These are phyloP conservation scores for Tretioscincus oriximinensis DNA, from an alignment of 2,113 vertebrate genomes.

Conservation along the genomic window DNA sequence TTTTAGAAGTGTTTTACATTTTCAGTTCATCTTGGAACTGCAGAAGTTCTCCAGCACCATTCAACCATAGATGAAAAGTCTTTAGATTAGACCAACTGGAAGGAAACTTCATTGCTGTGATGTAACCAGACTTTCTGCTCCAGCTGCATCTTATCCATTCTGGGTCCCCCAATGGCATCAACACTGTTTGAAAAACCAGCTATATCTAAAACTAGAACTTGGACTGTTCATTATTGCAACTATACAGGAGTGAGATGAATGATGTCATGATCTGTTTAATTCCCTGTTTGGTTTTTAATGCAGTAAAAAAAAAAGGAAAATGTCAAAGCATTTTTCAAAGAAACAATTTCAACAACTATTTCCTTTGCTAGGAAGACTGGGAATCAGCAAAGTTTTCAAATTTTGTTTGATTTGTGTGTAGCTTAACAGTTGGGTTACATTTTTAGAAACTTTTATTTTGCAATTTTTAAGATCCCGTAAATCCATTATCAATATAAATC, in stretches of 20 bases:
- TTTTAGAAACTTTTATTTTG: too few relatives aligned
- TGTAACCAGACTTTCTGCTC: neutral
- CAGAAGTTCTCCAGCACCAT: conserved; percentile 70
- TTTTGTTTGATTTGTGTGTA: too few relatives aligned
- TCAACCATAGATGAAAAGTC: conserved; percentile 14
- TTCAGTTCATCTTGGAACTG: conserved; percentile 66
- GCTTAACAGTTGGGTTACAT: too few relatives aligned
- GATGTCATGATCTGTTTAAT: too few relatives aligned
- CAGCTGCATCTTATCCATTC: neutral
- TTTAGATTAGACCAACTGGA: neutral
- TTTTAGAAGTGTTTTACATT: neutral
- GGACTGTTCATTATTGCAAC: neutral
- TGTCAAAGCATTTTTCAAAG: neutral
- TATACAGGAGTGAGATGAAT: neutral
- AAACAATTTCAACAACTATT: neutral
- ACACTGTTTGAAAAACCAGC: neutral
- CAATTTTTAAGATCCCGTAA: too few relatives aligned
- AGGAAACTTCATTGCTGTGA: neutral
- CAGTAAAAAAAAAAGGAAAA: neutral
- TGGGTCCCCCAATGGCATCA: neutral
- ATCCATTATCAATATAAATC: too few relatives aligned
- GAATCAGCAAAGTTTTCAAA: too few relatives aligned
- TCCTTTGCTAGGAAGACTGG: neutral
- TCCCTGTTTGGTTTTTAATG: neutral
- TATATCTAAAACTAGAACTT: neutral